Base-by-base conservation (phyloP, 2,113 vertebrate species). In the Odobenus rosmarus region DNA sequence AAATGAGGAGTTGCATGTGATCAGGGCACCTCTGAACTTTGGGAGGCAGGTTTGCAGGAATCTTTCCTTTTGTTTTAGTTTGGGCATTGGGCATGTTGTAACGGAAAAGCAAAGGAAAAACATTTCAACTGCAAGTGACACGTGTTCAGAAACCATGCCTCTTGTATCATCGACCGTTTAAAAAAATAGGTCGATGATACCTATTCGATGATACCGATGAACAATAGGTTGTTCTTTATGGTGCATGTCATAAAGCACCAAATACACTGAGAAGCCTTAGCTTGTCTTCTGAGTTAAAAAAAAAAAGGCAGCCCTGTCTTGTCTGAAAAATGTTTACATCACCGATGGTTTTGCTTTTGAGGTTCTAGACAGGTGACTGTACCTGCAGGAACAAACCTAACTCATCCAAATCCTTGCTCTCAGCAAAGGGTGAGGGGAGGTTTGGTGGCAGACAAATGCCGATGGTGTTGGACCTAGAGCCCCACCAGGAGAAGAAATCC, bases 191-290 rank as follows among this genome's bases (percentile, higher is more conserved):
- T 93, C 98, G n/a, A n/a, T n/a, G n/a, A n/a, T n/a, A n/a, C n/a
- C n/a, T n/a, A n/a, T n/a, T n/a, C n/a, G n/a, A n/a, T n/a, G n/a
- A n/a, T n/a, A n/a, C n/a, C n/a, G n/a, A n/a, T n/a, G n/a, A n/a
- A n/a, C n/a, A n/a, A n/a, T n/a, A n/a, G n/a, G n/a, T 98, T 98
- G 95, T 77, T 97, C 88, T 97, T 98, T 98, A 98, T 97, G 90
- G 97, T 83, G 46, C 86, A 96, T 98, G 94, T 96, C 98, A 97
- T 95, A 98, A 98, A 98, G 96, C 94, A 95, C 98, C 97, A 98
- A 98, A 97, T 96, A 96, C 97, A 98, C 94, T 94, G 97, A 98
- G 97, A 98, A 98, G 97, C 92, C 97, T 97, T 98, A 98, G 97
- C 97, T 67, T 97, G 88, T 93, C 93, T 96, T 36, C 72, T 92